Conservation (phyloP, 2,113 vertebrate genomes). For the Mugil cephalus region DNA sequence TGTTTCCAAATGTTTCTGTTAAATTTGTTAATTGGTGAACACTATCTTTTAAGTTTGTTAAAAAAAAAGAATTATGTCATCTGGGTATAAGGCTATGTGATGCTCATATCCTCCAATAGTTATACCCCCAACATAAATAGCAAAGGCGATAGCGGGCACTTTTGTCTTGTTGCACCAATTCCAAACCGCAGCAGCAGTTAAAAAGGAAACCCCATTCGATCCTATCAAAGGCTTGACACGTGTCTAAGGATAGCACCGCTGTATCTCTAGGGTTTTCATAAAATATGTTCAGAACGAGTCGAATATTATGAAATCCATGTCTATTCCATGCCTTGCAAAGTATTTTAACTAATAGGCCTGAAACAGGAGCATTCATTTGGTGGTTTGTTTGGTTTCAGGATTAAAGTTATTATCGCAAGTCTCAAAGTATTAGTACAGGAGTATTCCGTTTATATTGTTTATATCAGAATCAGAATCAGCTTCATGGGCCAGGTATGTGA, state of each 20-base stretch:
- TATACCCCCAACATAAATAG: not conserved
- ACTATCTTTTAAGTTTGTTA: not conserved
- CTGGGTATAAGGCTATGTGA: not conserved
- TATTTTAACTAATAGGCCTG: too few relatives aligned
- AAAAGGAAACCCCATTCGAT: not conserved
- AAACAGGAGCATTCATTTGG: too few relatives aligned
- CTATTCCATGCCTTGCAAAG: too few relatives aligned
- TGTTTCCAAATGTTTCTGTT: too few relatives aligned
- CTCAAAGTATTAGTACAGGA: too few relatives aligned
- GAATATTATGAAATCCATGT: too few relatives aligned
- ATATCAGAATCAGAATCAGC: too few relatives aligned
- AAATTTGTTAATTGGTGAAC: not conserved
- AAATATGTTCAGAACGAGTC: not conserved
- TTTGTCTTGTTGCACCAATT: conserved; percentile 3
- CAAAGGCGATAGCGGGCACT: not conserved
- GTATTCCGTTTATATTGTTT: too few relatives aligned
- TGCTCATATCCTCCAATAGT: conserved; percentile 3
- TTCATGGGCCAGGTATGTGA: too few relatives aligned
- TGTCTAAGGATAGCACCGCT: not conserved
- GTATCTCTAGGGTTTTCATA: not conserved
- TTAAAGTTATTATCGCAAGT: too few relatives aligned
- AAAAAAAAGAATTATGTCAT: not conserved
- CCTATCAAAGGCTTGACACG: not conserved
- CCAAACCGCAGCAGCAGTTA: fast-evolving
- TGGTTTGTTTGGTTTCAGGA: too few relatives aligned